Conservation (phyloP, 2,888 invertebrate species). For the Rhagium mordax region DNA sequence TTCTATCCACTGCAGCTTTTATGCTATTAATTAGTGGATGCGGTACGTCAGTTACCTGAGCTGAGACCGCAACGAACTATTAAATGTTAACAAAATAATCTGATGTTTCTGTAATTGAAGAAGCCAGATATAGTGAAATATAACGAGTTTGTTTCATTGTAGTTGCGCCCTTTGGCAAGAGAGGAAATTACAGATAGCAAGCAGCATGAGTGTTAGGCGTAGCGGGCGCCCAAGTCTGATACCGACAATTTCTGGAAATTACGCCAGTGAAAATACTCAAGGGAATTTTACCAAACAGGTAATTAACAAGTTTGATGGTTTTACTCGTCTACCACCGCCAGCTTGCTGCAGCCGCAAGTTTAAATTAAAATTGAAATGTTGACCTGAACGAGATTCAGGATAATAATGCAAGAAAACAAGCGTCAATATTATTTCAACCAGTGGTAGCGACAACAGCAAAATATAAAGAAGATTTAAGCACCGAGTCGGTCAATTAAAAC, state of each 20-base stretch:
- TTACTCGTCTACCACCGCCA: slow-evolving; percentile 62
- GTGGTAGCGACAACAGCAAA: background rate
- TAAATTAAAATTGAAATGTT: slow-evolving; percentile 68
- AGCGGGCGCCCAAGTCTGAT: slow-evolving; percentile 62
- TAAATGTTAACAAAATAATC: slow-evolving; percentile 26
- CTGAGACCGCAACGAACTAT: background rate
- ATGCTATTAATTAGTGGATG: background rate
- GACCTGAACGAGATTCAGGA: slow-evolving; percentile 52
- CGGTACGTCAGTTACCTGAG: background rate
- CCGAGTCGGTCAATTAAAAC: background rate
- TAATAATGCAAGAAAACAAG: slow-evolving; percentile 39
- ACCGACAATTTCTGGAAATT: slow-evolving; percentile 69
- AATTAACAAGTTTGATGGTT: slow-evolving; percentile 71
- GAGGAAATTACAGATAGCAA: slow-evolving; percentile 66
- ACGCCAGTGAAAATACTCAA: slow-evolving; percentile 68
- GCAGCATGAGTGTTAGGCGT: slow-evolving; percentile 43
- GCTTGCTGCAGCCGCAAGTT: slow-evolving; percentile 43
- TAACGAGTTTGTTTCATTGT: slow-evolving; percentile 47
- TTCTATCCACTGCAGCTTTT: background rate
- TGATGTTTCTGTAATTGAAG: slow-evolving; percentile 40
- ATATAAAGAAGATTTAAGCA: background rate
- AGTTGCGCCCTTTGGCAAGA: slow-evolving; percentile 51
- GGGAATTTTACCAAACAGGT: slow-evolving; percentile 70
- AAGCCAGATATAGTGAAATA: slow-evolving; percentile 40
- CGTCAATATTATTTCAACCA: slow-evolving; percentile 44